Evolutionary conservation across 2,888 invertebrate species (phyloP).

Genomic region (Reticulitermes lucifugus): DNA sequence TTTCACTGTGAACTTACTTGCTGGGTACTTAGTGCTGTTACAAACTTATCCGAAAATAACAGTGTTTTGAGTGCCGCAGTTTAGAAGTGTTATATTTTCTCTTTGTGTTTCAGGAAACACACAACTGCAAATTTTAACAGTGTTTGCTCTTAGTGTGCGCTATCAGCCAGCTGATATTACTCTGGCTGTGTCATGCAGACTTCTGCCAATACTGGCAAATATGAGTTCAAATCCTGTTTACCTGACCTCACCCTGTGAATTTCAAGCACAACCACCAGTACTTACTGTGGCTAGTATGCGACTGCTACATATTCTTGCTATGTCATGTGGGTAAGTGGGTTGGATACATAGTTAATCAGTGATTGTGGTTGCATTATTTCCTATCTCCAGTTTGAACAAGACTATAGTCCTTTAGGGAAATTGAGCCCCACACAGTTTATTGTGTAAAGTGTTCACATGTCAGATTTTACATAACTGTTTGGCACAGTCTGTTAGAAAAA

Average conservation of each 20-base stretch:
- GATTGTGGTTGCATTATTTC: too few species aligned
- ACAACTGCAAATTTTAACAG: slow-evolving; percentile 65
- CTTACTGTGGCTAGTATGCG: slow-evolving; percentile 66
- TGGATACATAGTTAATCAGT: too few species aligned
- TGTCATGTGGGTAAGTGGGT: slow-evolving; percentile 66
- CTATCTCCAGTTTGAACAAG: too few species aligned
- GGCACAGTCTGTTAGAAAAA: background rate
- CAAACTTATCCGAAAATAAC: too few species aligned
- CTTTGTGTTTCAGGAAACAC: slow-evolving; percentile 50
- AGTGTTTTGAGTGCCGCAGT: too few species aligned
- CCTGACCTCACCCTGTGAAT: slow-evolving; percentile 54
- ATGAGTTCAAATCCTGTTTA: slow-evolving; percentile 58
- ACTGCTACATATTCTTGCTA: slow-evolving; percentile 68
- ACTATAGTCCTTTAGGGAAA: too few species aligned
- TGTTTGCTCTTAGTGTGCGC: slow-evolving; percentile 69
- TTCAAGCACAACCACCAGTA: slow-evolving; percentile 53
- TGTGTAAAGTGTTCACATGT: too few species aligned
- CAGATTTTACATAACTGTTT: too few species aligned
- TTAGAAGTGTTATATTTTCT: too few species aligned
- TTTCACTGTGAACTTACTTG: too few species aligned
- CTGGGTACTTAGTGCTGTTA: too few species aligned
- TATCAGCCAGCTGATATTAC: slow-evolving; percentile 69
- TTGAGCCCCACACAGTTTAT: too few species aligned
- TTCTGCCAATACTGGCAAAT: slow-evolving; percentile 65
- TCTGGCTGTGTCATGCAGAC: slow-evolving; percentile 68